These are phyloP conservation scores for Colletes latitarsis DNA, from an alignment of 1,140 invertebrate species.

Conservation along the genomic window DNA sequence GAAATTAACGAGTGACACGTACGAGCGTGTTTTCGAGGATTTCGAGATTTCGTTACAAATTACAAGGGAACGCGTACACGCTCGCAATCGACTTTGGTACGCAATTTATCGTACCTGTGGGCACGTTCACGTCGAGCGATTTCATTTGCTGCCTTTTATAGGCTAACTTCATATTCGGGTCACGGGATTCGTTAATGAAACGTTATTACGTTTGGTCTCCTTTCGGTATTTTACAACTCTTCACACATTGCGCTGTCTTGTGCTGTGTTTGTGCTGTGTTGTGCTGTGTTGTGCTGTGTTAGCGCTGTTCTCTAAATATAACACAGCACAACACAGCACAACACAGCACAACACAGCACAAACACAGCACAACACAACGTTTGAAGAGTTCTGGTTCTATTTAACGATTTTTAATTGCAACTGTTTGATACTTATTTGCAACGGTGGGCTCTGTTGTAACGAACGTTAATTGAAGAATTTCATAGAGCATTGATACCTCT, in stretches of 20 bases:
- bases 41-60: constrained; percentile 42
- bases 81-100: not conserved
- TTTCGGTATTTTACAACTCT: too few relatives aligned
- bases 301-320: too few relatives aligned
- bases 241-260: too few relatives aligned
- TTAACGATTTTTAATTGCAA: too few relatives aligned
- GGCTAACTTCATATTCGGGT: not conserved
- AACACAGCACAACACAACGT: too few relatives aligned
- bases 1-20: constrained; percentile 56
- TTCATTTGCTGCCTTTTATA: constrained; percentile 14
- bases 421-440: not conserved
- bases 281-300: too few relatives aligned
- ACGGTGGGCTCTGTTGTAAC: not conserved
- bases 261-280: too few relatives aligned
- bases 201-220: too few relatives aligned
- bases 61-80: constrained; percentile 10
- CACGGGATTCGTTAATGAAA: too few relatives aligned
- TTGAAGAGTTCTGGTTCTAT: too few relatives aligned
- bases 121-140: not conserved
- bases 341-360: too few relatives aligned
- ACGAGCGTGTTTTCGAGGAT: constrained; percentile 20
- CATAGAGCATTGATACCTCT: not conserved
- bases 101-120: constrained; percentile 17
- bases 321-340: too few relatives aligned
- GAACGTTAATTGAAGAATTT: not conserved